phyloP scores from a whole-genome alignment of 2,797 vertebrate genomes.

The Psittacula echo region DNA sequence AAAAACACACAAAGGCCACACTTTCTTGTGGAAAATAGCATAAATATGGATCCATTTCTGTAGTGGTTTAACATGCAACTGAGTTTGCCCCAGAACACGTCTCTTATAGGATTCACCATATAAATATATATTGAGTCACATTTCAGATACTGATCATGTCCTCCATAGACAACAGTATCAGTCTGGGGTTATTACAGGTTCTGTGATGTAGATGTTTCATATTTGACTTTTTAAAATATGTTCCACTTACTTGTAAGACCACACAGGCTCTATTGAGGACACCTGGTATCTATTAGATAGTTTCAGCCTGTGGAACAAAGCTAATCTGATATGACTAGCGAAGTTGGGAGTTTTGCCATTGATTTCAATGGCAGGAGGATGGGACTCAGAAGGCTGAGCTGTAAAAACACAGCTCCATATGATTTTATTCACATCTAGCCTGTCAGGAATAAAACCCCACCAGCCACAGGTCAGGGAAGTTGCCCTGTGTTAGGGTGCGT shows the following conservation, averaged over 20 bases:
- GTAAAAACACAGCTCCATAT: constrained; percentile 59
- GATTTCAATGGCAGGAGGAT: constrained; percentile 48
- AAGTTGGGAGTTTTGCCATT: constrained; percentile 51
- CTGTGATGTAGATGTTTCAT: constrained; percentile 61
- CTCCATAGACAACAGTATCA: constrained; percentile 47
- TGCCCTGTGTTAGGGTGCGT: background rate
- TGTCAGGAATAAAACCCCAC: constrained; percentile 30
- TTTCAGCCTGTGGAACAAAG: constrained; percentile 55
- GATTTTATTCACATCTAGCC: constrained; percentile 56
- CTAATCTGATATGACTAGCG: constrained; percentile 56
- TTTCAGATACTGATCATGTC: constrained; percentile 32
- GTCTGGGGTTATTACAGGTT: constrained; percentile 56
- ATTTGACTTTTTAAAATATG: constrained; percentile 63
- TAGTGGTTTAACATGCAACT: constrained; percentile 14
- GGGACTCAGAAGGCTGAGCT: constrained; percentile 41
- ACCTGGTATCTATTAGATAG: constrained; percentile 69
- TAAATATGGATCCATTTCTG: constrained; percentile 27
- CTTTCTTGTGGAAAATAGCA: constrained; percentile 35
- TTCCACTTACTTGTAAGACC: constrained; percentile 61
- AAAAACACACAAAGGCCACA: background rate
- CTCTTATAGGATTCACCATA: constrained; percentile 11
- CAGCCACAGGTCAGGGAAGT: constrained; percentile 12
- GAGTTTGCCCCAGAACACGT: constrained; percentile 29
- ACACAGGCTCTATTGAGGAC: constrained; percentile 49
- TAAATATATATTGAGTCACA: constrained; percentile 34